A percentile compares a stretch with the other conserved stretches of the same genome.
Conservation (phyloP, 2,113 vertebrate genomes). For the Andinoacara biseriatus region DNA sequence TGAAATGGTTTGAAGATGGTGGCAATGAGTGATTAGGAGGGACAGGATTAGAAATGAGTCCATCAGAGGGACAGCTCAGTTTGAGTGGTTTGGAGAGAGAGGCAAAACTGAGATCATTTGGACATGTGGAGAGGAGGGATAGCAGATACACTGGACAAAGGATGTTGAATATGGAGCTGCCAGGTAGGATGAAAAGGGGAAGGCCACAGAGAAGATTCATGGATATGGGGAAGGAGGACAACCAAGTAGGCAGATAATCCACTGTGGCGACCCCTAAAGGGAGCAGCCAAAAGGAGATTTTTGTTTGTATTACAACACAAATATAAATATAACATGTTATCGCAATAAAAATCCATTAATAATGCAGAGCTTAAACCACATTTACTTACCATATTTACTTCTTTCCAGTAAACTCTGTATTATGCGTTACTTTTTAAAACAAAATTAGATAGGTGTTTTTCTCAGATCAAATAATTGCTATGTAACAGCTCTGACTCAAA, state of each 20-base stretch:
- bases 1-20: too few relatives aligned
- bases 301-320: too few relatives aligned
- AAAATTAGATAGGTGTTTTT: slow-evolving; percentile 12
- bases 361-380: neutral
- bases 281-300: neutral
- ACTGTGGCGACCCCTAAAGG: neutral
- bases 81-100: neutral
- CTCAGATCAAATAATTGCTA: slow-evolving; percentile 49
- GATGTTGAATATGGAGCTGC: neutral
- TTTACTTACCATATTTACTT: neutral
- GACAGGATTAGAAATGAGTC: too few relatives aligned
- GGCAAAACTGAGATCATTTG: neutral
- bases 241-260: neutral
- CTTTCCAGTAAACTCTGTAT: neutral
- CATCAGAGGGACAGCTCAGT: too few relatives aligned
- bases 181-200: neutral
- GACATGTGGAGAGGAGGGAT: neutral
- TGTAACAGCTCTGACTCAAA: slow-evolving; percentile 46
- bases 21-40: too few relatives aligned
- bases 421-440: neutral
- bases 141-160: neutral
- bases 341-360: neutral
- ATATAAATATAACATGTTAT: too few relatives aligned
- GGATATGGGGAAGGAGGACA: neutral
- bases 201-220: neutral